These are phyloP conservation scores for Syngnathus typhle DNA, from an alignment of 2,113 vertebrate species.

Conservation along the genomic window DNA sequence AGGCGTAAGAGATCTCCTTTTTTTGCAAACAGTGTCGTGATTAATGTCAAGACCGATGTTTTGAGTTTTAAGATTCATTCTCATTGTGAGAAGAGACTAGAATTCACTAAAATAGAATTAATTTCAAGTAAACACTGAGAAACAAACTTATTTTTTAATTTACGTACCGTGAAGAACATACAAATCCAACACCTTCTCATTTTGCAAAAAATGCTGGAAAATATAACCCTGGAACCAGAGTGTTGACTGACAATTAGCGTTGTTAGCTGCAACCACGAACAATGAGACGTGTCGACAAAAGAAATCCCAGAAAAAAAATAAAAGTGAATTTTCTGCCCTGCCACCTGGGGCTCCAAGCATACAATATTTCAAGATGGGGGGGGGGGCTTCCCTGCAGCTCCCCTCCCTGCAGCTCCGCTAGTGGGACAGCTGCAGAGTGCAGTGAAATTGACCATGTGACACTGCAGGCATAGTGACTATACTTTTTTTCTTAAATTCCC, in stretches of 20 bases:
- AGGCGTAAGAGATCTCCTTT: constrained; percentile 27
- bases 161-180: no score
- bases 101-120: neutral
- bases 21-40: constrained; percentile 34
- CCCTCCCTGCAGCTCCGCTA: no score
- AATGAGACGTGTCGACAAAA: neutral
- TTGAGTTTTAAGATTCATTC: neutral
- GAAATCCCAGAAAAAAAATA: no score
- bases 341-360: no score
- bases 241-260: neutral
- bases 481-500: constrained; percentile 29
- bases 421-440: neutral
- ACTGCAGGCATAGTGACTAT: constrained; percentile 15
- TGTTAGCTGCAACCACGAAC: neutral
- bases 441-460: constrained; percentile 7
- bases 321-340: no score
- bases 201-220: neutral
- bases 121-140: no score
- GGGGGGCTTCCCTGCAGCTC: no score
- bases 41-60: constrained; percentile 36
- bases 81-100: neutral
- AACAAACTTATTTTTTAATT: no score
- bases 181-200: neutral
- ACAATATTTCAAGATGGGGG: no score
- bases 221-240: no score